phyloP scores from a whole-genome alignment of 2,113 vertebrate species.

The Mobula hypostoma region DNA sequence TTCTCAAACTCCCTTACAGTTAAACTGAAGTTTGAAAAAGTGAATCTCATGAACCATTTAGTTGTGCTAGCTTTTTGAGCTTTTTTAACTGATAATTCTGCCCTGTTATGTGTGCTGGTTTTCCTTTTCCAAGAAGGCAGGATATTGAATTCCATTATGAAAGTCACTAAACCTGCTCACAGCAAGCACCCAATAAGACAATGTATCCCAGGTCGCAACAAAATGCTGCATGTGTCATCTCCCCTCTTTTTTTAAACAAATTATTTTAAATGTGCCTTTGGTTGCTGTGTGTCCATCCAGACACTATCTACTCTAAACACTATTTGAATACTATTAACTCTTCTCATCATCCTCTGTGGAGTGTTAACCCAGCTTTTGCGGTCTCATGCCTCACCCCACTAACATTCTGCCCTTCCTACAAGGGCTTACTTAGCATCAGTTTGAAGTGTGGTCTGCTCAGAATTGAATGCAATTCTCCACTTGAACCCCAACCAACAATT shows the following conservation, averaged over 20 bases:
- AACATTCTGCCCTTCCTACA: not conserved
- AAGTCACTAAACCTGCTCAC: not conserved
- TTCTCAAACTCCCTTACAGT: not conserved
- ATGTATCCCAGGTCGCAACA: not conserved
- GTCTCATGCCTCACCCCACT: not conserved
- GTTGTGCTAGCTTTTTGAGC: not conserved
- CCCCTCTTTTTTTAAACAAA: not conserved
- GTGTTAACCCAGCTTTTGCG: not conserved
- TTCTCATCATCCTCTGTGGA: not conserved
- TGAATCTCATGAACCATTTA: not conserved
- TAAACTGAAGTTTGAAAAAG: not conserved
- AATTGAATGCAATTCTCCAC: not conserved
- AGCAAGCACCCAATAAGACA: not conserved
- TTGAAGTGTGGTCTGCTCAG: not conserved
- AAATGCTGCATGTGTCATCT: not conserved
- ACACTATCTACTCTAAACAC: too few species aligned
- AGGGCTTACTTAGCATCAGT: not conserved
- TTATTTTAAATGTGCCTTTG: not conserved
- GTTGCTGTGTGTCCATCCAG: not conserved
- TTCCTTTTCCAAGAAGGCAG: not conserved
- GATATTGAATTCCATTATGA: not conserved
- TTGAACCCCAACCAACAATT: not conserved
- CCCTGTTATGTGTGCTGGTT: not conserved
- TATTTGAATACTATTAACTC: conserved; percentile 8
- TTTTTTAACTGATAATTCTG: not conserved